These are phyloP conservation scores for Excalfactoria chinensis DNA, from an alignment of 2,113 vertebrate species.

Conservation along the genomic window DNA sequence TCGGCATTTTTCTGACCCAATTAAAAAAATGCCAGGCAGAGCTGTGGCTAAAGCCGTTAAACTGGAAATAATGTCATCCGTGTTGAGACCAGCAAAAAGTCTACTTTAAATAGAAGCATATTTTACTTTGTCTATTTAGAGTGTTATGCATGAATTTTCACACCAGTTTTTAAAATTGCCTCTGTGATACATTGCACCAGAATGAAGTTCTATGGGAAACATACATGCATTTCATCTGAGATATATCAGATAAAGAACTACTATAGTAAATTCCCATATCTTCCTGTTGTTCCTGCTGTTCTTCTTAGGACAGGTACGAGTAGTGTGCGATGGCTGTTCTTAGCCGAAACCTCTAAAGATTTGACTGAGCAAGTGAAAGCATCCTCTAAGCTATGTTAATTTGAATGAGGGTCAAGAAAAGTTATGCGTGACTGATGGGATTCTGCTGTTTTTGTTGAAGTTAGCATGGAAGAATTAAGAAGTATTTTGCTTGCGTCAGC, in stretches of 20 bases:
- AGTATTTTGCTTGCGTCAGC: background rate
- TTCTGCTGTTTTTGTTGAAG: background rate
- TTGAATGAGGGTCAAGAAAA: background rate
- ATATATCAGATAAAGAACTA: background rate
- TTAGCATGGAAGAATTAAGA: background rate
- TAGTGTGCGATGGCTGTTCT: background rate
- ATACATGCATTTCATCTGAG: rapidly evolving
- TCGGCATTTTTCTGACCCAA: slow-evolving; percentile 71
- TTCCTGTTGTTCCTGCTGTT: background rate
- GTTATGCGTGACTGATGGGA: rapidly evolving
- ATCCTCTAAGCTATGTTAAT: background rate
- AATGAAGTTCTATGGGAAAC: background rate
- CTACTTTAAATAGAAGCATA: background rate
- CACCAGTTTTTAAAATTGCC: background rate
- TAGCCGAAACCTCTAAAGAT: background rate
- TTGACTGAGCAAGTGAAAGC: background rate
- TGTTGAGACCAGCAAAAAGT: background rate
- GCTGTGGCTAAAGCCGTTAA: slow-evolving; percentile 54
- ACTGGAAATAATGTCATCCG: slow-evolving; percentile 53
- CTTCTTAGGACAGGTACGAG: background rate
- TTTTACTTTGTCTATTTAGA: background rate
- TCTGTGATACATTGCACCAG: background rate
- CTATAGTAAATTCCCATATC: background rate
- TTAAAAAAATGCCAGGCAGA: slow-evolving; percentile 52
- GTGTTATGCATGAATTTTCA: background rate